Conservation (phyloP, 2,797 vertebrate genomes). For the Champsocephalus gunnari region DNA sequence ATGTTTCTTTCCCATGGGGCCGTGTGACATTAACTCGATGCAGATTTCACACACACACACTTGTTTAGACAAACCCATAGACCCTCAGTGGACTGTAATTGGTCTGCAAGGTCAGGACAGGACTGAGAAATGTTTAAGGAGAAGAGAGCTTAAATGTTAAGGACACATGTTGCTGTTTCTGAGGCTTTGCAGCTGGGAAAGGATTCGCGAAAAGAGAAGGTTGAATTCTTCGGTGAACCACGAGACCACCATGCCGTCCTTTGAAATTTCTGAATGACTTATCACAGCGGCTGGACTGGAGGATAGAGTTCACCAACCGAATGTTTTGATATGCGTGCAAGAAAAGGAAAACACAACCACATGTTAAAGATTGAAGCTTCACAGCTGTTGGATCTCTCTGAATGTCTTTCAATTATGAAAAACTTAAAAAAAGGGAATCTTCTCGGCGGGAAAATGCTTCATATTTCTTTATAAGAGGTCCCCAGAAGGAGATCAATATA, state of each 20-base stretch:
- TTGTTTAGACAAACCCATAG: slow-evolving; percentile 48
- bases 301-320: not conserved
- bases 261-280: not conserved
- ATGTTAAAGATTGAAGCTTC: not conserved
- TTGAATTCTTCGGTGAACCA: slow-evolving; percentile 3
- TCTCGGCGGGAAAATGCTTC: slow-evolving; percentile 17
- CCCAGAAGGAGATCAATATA: slow-evolving; percentile 47
- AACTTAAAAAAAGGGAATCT: slow-evolving; percentile 18
- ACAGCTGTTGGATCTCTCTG: slow-evolving; percentile 8
- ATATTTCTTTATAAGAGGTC: slow-evolving; percentile 25
- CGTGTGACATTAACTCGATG: slow-evolving; percentile 62
- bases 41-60: slow-evolving; percentile 34
- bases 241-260: not conserved
- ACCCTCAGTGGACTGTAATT: slow-evolving; percentile 20
- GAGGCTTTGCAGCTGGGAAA: slow-evolving; percentile 27
- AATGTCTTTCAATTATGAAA: slow-evolving; percentile 3
- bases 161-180: slow-evolving; percentile 49
- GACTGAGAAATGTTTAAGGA: slow-evolving; percentile 15
- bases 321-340: not conserved
- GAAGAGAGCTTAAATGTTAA: slow-evolving; percentile 22
- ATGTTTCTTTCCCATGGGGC: slow-evolving; percentile 56
- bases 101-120: slow-evolving; percentile 25
- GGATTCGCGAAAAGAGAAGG: slow-evolving; percentile 7
- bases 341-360: not conserved
- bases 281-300: not conserved